Conservation (phyloP, 2,888 invertebrate species). For the Heliconius cydno region DNA sequence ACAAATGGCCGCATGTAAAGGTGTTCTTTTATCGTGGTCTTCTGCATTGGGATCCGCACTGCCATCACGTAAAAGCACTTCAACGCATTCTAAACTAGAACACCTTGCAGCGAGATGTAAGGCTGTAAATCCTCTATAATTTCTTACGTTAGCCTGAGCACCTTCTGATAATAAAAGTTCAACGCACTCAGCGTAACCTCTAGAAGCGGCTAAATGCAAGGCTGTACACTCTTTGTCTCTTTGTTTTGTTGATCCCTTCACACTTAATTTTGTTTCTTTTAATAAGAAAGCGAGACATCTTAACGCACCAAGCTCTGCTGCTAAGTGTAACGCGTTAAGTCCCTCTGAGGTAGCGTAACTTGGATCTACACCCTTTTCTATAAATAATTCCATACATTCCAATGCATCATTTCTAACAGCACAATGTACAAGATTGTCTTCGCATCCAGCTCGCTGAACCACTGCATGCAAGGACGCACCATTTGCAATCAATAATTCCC, state of each 20-base stretch:
- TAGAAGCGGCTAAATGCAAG: slow-evolving; percentile 93
- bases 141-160: slow-evolving; percentile 89
- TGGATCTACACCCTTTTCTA: slow-evolving; percentile 89
- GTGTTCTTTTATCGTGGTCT: slow-evolving; percentile 91
- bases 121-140: slow-evolving; percentile 91
- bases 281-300: slow-evolving; percentile 89
- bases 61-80: slow-evolving; percentile 88
- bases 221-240: slow-evolving; percentile 90
- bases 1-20: slow-evolving; percentile 91
- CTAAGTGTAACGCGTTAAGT: slow-evolving; percentile 90
- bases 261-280: slow-evolving; percentile 88
- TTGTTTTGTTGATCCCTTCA: slow-evolving; percentile 87
- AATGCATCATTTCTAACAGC: slow-evolving; percentile 91
- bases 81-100: slow-evolving; percentile 91
- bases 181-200: slow-evolving; percentile 92
- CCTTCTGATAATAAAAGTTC: slow-evolving; percentile 89
- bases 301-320: slow-evolving; percentile 89
- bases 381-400: slow-evolving; percentile 90
- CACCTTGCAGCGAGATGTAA: slow-evolving; percentile 93
- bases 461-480: slow-evolving; percentile 88
- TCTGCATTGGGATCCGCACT: slow-evolving; percentile 90
- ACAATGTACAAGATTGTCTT: slow-evolving; percentile 92
- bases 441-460: slow-evolving; percentile 86
- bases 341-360: slow-evolving; percentile 89
- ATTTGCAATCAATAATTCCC: slow-evolving; percentile 88